These are phyloP conservation scores for Rhagonycha lutea DNA, from an alignment of 2,888 invertebrate species.

Conservation along the genomic window DNA sequence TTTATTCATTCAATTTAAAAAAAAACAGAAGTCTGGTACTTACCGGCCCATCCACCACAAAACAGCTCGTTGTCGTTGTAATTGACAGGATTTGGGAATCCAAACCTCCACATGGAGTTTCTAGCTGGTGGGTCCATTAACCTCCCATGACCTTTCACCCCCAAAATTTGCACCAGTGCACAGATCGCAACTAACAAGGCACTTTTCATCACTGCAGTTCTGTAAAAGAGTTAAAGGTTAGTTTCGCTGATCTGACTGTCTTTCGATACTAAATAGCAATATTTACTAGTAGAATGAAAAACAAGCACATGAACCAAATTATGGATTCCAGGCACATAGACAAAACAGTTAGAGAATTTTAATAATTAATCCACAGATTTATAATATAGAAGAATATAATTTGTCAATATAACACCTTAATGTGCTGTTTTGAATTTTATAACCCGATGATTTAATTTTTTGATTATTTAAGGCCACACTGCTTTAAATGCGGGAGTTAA, in stretches of 20 bases:
- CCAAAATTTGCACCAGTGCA: slow-evolving; percentile 8
- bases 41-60: slow-evolving; percentile 89
- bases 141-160: slow-evolving; percentile 72
- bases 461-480: background rate
- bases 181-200: background rate
- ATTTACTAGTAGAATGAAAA: slow-evolving; percentile 8
- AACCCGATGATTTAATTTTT: background rate
- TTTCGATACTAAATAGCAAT: background rate
- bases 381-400: background rate
- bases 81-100: slow-evolving; percentile 91
- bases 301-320: background rate
- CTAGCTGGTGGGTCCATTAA: slow-evolving; percentile 92
- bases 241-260: background rate
- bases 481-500: background rate
- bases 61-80: slow-evolving; percentile 94
- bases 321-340: background rate
- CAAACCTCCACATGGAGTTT: slow-evolving; percentile 94
- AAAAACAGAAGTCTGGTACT: slow-evolving; percentile 20
- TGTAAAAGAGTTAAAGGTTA: background rate
- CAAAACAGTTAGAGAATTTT: slow-evolving; percentile 1
- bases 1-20: background rate
- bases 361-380: slow-evolving; percentile 7
- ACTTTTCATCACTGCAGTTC: slow-evolving; percentile 10
- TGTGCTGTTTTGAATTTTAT: background rate
- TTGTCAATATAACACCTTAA: background rate